Evolutionary conservation across 2,888 invertebrate species (phyloP), one percentile per base, ranked within the genome.

Genomic region (Phlogophora meticulosa): DNA sequence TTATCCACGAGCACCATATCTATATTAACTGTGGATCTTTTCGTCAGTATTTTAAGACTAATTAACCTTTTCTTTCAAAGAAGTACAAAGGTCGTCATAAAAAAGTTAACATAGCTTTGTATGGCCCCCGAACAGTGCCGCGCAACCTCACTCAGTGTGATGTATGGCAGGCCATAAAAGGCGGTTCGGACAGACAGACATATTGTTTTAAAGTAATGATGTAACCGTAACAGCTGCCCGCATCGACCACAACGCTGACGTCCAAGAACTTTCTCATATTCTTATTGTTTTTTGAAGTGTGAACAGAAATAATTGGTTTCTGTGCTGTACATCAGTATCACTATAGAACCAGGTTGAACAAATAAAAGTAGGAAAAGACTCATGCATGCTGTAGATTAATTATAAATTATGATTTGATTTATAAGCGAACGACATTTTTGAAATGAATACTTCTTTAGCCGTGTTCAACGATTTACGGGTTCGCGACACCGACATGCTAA

Each of bases 151-250:
- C 32, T 11, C 9, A 48, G 22, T 22, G 0, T 42, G 42, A 22
- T 48, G 28, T 49, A 32, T 22, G 42, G 22, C 36, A 15, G 9
- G 22, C 17, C 13, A 72, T 28, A 36, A 22, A 51, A 64, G 34
- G 42, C 17, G 13, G 38, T 28, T 42, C 52, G 28, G n/a, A 17
- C 28, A 13, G 15, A 0, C 28, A n/a, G 34, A 57, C 20, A 34
- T 43, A 58, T 68, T 76, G 76, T 72, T 72, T 59, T 32, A 45
- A 42, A 51, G 20, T 32, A 56, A 45, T 72, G 24, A 72, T 76
- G 70, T 60, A 76, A 72, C 32, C 22, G 45, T 51, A 69, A 42
- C 53, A 51, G 36, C 51, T 20, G 53, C 9, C 46, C 5, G 69
- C 15, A 28, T 22, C 76, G 52, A 58, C 43, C 53, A 38, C 46